Conservation (phyloP, 2,888 invertebrate species). For the Eumerus sabulonum region DNA sequence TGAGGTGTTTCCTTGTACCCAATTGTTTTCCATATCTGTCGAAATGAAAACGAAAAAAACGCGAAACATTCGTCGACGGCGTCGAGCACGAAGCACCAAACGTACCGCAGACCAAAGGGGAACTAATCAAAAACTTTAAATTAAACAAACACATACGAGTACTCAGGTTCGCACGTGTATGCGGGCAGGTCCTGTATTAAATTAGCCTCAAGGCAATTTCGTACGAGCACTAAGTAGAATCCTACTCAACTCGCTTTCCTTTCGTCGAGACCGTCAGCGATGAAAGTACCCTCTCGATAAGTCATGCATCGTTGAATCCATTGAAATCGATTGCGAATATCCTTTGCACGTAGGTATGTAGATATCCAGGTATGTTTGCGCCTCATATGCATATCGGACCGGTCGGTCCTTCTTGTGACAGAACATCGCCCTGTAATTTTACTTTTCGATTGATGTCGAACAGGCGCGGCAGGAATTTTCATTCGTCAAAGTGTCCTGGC, state of each 20-base stretch:
- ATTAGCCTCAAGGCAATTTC: slow-evolving; percentile 8
- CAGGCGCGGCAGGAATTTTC: neutral
- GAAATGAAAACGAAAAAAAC: too few species aligned
- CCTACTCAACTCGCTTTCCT: neutral
- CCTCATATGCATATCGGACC: neutral
- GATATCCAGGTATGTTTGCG: too few species aligned
- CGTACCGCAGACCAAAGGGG: neutral
- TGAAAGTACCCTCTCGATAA: neutral
- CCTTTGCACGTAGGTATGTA: neutral
- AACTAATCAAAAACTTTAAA: slow-evolving; percentile 1
- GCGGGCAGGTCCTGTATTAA: slow-evolving; percentile 5
- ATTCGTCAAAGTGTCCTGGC: neutral
- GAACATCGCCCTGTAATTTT: slow-evolving; percentile 23
- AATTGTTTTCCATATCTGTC: slow-evolving; percentile 22
- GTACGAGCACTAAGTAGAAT: too few species aligned
- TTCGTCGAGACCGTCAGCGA: too few species aligned
- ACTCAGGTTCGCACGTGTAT: too few species aligned
- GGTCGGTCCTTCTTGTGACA: neutral
- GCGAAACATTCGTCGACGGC: too few species aligned
- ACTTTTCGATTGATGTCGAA: neutral
- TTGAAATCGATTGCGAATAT: slow-evolving; percentile 11
- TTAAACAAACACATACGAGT: slow-evolving; percentile 9
- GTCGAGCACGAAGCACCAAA: too few species aligned
- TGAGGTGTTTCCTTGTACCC: too few species aligned
- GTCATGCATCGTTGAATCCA: slow-evolving; percentile 3